Base-by-base conservation (phyloP, 2,113 vertebrate genomes). In the Colossoma macropomum region DNA sequence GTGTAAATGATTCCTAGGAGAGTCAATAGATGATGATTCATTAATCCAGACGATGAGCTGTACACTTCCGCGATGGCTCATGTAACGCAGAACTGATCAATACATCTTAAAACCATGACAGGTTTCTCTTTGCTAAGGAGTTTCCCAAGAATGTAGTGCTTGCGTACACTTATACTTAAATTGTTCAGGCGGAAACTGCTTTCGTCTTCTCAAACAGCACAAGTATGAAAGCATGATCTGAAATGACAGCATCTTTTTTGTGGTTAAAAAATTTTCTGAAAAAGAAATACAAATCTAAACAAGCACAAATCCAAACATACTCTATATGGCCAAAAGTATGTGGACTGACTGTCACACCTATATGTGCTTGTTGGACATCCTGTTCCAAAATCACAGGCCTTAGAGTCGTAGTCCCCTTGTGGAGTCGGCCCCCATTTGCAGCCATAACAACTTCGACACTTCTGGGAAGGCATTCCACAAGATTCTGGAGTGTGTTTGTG, bases 1-100 rank as follows among this genome's bases (percentile, higher is more conserved):
- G 83, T 84, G 86, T 89, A 83, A 89, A 89, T 89, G 84, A 87
- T 89, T 89, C 70, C 73, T 85, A 80, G 76, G 63, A 83, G 66
- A 79, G 86, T 84, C 84, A 86, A 89, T 80, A 82, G 16, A 77
- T 83, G 69, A 86, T 82, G 81, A 87, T 77, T 85, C 74, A 84
- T 82, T 82, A 86, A 84, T 84, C 82, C 71, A 85, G 74, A 83
- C 79, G 63, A 83, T 80, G 81, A 84, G 68, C 78, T 86, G 73
- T 78, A 80, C 52, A 78, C 76, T 87, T 86, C 86, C 77, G 71
- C 52, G 86, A 68, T 65, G 60, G 75, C 83, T 63, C 74, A 81
- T 45, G 69, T 81, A 66, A 54, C 72, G 54, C 17, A 16, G 79
- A 27, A 59, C 79, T 80, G 59, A 69, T 81, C 50, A 69, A 87